These are phyloP conservation scores for Aphaenogaster floridana DNA, from an alignment of 1,140 invertebrate genomes.

Conservation along the genomic window DNA sequence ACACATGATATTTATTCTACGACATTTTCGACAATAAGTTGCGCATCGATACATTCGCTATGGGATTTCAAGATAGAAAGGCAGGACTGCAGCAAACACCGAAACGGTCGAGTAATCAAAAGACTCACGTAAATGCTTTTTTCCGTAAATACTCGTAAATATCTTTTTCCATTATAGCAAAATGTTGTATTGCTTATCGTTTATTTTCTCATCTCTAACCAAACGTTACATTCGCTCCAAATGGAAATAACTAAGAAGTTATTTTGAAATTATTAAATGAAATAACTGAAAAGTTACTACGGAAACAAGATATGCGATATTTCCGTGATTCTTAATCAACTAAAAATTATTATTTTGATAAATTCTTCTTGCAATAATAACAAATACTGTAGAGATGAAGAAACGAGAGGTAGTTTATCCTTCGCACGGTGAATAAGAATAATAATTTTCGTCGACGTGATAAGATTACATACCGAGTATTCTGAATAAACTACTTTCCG, in stretches of 20 bases:
- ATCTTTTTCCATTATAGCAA: slow-evolving; percentile 27
- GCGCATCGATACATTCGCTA: slow-evolving; percentile 24
- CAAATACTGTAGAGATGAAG: background rate
- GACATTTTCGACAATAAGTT: slow-evolving; percentile 60
- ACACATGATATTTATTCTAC: slow-evolving; percentile 56
- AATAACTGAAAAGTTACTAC: background rate
- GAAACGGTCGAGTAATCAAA: slow-evolving; percentile 34
- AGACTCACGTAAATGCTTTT: slow-evolving; percentile 13
- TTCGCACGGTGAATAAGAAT: background rate
- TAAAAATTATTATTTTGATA: slow-evolving; percentile 35
- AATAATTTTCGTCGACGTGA: slow-evolving; percentile 10
- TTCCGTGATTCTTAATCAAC: background rate
- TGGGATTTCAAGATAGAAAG: background rate
- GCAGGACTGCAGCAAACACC: background rate
- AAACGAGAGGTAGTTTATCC: background rate
- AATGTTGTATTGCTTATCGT: background rate
- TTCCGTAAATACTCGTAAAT: slow-evolving; percentile 29
- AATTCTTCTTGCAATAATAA: slow-evolving; percentile 8
- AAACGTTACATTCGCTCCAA: background rate
- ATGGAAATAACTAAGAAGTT: slow-evolving; percentile 27
- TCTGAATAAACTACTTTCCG: slow-evolving; percentile 44
- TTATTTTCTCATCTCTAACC: slow-evolving; percentile 21
- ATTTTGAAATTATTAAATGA: too few species aligned
- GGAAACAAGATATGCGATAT: slow-evolving; percentile 11
- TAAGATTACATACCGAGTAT: background rate